Evolutionary conservation across 92 coral and sea anemone genomes (phyloP), one percentile per base, ranked within the genome.

Genomic region (Porites cylindrica): DNA sequence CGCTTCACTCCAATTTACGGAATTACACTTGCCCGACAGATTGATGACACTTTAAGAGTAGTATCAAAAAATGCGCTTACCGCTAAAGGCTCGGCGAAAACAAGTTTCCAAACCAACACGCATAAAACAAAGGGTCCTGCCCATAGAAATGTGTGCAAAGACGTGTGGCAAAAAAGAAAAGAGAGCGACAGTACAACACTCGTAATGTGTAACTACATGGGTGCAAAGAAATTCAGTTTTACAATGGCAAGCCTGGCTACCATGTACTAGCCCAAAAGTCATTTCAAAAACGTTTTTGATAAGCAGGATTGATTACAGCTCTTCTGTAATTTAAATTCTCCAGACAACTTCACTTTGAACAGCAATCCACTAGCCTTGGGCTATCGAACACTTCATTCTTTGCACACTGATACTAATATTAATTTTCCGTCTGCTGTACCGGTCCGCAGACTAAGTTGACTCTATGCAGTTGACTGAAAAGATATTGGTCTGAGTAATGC

Each of bases 101-200:
- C 51, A 11, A n/a, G 16, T 74, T n/a, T 16, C 9, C 16, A 74
- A 23, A 16, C 51, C 61, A 19, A 74, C 4, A 74, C 78, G 29
- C 62, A 19, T 20, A 19, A 13, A 7, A 19, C 63, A 43, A 19
- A 23, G 78, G 78, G 78, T n/a, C 78, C 78, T 29, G 78, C 78
- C 78, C 72, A 67, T 23, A 10, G 2, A 26, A 67, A 11, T 9
- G 72, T 47, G 72, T 51, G 63, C 20, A 75, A 52, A 7, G 23
- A 4, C 17, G 20, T 19, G 21, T 32, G 2, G 21, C 53, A 75
- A 53, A 13, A 51, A 75, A 52, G 64, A 75, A 75, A 75, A 53
- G 60, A 8, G 20, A 75, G 3, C 10, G 26, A 38, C 47, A 38
- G 47, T 38, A 38, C 6, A 38, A 38, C 5, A 38, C 6, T 38